A percentile compares a stretch with the other conserved stretches of the same genome.
Conservation (phyloP, 1,140 invertebrate species). For the Brachystomella parvula region DNA sequence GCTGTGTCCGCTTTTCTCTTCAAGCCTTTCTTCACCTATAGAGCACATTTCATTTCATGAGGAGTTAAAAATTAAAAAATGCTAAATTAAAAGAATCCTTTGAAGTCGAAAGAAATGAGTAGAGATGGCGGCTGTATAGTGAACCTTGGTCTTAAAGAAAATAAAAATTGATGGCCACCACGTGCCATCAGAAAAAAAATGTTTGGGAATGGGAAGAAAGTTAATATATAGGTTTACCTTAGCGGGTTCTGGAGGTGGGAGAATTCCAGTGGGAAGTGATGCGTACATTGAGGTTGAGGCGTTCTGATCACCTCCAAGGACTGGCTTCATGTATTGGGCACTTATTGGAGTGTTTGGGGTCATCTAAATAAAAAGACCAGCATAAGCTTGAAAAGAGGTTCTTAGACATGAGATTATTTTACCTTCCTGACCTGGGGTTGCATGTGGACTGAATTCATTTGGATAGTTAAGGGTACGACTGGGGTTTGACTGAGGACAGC, state of each 20-base stretch:
- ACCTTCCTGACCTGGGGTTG: conserved; percentile 2
- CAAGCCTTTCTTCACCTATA: conserved; percentile 79
- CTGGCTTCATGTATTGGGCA: neutral
- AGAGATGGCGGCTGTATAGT: too few relatives aligned
- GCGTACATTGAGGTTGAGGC: neutral
- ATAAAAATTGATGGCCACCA: too few relatives aligned
- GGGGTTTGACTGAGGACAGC: conserved; percentile 37
- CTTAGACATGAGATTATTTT: neutral
- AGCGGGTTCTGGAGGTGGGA: conserved; percentile 61
- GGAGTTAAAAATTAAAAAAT: too few relatives aligned
- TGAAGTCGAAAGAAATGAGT: too few relatives aligned
- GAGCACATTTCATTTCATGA: too few relatives aligned
- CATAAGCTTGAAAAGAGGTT: neutral
- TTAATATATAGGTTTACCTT: too few relatives aligned
- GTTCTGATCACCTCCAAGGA: neutral
- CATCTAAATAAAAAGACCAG: neutral
- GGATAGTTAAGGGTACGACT: conserved; percentile 28
- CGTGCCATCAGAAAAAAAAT: too few relatives aligned
- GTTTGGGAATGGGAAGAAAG: too few relatives aligned
- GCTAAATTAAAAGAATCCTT: too few relatives aligned
- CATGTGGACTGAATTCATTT: neutral
- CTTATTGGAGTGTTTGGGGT: neutral
- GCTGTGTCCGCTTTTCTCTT: conserved; percentile 99
- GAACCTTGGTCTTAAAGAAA: too few relatives aligned
- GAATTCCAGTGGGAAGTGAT: conserved; percentile 32